Base-by-base conservation (phyloP, 1,140 invertebrate species). In the Hylaeus anthracinus region DNA sequence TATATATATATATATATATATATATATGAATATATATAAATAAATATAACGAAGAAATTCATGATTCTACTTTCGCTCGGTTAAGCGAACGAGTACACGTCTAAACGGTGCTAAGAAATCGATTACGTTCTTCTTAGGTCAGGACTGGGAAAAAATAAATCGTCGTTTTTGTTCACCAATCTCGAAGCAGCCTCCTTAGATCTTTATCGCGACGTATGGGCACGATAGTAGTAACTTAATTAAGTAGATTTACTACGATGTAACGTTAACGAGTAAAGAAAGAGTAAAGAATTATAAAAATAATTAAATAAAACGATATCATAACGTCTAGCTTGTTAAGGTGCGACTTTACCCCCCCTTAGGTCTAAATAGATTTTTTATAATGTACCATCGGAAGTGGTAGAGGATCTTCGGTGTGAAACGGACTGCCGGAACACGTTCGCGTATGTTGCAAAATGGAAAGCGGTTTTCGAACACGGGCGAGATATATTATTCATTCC, bases 291-390 rank as follows among this genome's bases (percentile, higher is more conserved):
- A 26, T 26, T 26, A 26, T 26, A 26, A 26, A 48, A 45, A 45
- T 4, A 45, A 45, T 0, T 4, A 45, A 45, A 45, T 4, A 45
- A 45, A 45, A 86, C 61, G 79, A 88, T 90, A 84, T 87, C 82
- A 82, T 87, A 87, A 87, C 60, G 48, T 69, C 51, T 83, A 83
- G 78, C 48, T 75, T 48, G 51, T 74, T 86, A 87, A 87, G 75
- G 41, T 65, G 55, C 82, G 64, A 84, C 69, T 37, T 72, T 83
- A 82, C 60, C 51, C 45, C 45, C 8, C 8, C 26, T 79, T 84
- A 87, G 85, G 53, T 70, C 55, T 69, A 73, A 73, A 84, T 87
- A 87, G 82, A 84, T 87, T 87, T 87, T 87, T 87, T 87, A 87
- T 87, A 87, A 87, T 48, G 72, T 73, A 82, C 64, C 82, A 87